These are phyloP conservation scores for Eupithecia vulgata DNA, from an alignment of 2,888 invertebrate genomes.

Conservation along the genomic window DNA sequence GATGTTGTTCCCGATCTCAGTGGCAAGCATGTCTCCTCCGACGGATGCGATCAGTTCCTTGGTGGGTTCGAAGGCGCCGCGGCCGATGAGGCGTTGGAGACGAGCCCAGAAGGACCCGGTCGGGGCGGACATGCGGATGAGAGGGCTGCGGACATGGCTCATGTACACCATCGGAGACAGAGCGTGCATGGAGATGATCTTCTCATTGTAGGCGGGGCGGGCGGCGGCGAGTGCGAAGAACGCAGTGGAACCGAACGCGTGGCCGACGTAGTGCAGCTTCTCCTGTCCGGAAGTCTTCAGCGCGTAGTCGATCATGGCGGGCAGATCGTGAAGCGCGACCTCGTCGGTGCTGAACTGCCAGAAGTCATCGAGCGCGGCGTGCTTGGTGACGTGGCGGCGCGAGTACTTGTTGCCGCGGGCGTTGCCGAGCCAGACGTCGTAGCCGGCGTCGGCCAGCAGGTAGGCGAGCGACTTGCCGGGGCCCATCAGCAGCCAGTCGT, in stretches of 20 bases:
- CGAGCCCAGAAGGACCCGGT: slow-evolving; percentile 59
- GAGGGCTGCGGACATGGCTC: slow-evolving; percentile 71
- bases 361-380: slow-evolving; percentile 67
- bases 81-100: slow-evolving; percentile 58
- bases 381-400: slow-evolving; percentile 67
- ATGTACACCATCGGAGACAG: slow-evolving; percentile 77
- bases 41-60: slow-evolving; percentile 59
- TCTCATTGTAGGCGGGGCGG: slow-evolving; percentile 70
- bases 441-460: slow-evolving; percentile 69
- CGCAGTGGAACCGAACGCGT: slow-evolving; percentile 67
- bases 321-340: slow-evolving; percentile 72
- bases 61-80: slow-evolving; percentile 66
- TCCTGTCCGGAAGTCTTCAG: slow-evolving; percentile 62
- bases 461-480: slow-evolving; percentile 80
- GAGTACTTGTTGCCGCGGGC: slow-evolving; percentile 75
- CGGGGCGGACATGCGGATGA: slow-evolving; percentile 72
- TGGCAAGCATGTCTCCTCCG: slow-evolving; percentile 69
- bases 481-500: slow-evolving; percentile 87
- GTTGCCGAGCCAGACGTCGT: slow-evolving; percentile 79
- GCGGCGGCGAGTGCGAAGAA: slow-evolving; percentile 69
- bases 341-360: slow-evolving; percentile 78
- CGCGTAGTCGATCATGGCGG: slow-evolving; percentile 75
- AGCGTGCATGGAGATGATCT: slow-evolving; percentile 72
- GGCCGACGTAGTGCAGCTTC: slow-evolving; percentile 72
- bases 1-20: slow-evolving; percentile 68